Evolutionary conservation across 2,113 vertebrate species (phyloP).

Genomic region (Grammomys dolichurus): DNA sequence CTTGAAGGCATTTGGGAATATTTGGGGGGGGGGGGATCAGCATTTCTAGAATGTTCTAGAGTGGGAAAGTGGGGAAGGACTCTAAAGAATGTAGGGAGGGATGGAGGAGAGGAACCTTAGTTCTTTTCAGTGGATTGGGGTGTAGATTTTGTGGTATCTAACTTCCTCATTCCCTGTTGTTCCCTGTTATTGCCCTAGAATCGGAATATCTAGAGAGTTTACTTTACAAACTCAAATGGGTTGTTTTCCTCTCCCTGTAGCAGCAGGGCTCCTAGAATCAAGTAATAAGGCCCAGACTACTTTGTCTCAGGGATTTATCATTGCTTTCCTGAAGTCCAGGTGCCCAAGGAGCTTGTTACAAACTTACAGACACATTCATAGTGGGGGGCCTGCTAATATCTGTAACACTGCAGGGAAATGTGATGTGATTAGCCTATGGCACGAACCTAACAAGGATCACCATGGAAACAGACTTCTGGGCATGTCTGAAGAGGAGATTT

Average conservation of each 20-base stretch:
- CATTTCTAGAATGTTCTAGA: too few relatives aligned
- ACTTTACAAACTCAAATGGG: background rate
- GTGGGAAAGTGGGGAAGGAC: too few relatives aligned
- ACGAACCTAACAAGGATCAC: background rate
- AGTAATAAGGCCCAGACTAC: background rate
- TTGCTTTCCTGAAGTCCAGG: background rate
- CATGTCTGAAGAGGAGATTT: background rate
- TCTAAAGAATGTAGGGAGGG: background rate
- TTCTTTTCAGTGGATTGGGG: too few relatives aligned
- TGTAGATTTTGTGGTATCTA: background rate
- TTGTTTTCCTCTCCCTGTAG: background rate
- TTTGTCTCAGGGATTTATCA: background rate
- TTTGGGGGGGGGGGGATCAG: background rate
- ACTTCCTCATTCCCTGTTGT: background rate
- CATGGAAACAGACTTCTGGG: conserved; percentile 10
- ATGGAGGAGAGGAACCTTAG: too few relatives aligned
- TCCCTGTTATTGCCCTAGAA: background rate
- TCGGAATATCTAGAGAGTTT: background rate
- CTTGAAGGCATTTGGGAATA: background rate
- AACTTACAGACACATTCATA: background rate
- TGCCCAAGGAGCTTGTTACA: background rate
- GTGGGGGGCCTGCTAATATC: background rate
- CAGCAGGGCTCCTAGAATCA: background rate
- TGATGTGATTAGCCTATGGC: background rate
- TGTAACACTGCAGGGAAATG: background rate